Evolutionary conservation across 2,888 invertebrate genomes (phyloP), one percentile per base, ranked within the genome.

Genomic region (Polia nebulosa): DNA sequence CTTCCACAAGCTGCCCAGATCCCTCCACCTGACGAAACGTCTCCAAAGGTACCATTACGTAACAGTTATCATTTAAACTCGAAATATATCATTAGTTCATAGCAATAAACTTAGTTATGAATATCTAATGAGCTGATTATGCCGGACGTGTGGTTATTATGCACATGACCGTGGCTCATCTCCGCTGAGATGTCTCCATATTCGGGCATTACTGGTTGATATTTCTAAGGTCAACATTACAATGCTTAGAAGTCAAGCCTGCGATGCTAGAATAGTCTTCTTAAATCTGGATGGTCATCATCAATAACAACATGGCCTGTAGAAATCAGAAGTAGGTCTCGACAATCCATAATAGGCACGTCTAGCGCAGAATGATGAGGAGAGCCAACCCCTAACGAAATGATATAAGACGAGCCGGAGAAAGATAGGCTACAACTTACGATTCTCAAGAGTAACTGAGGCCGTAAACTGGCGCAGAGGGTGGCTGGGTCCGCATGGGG

Each of bases 1-100:
- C 66, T 78, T 27, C 25, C 22, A 5, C 36, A 8, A 3, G 5
- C 20, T 17, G 71, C 44, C 25, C 44, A 13, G 36, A 32, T 62
- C 82, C 81, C 82, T 81, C 70, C 62, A 72, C 41, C 56, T 64
- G 72, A 76, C 65, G 76, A 63, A 55, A 72, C 60, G 22, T 58
- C 69, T 39, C 45, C 61, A 58, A 71, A 60, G 47, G 61, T 58
- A 57, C 41, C 5, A 22, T 83, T 78, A 41, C 62, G 71, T 64
- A 82, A 84, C 20, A 59, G 49, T 49, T 71, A 72, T 66, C 61
- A 63, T 67, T 69, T 59, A 63, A 59, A 27, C n/a, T 5, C 13
- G 32, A 57, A 25, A 65, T 59, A 49, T 53, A 72, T 67, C 58
- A 73, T 67, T 69, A 64, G 64, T 70, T 58, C 52, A 58, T 55